These are phyloP conservation scores for Sciaenops ocellatus DNA, from an alignment of 2,797 vertebrate species.

Conservation along the genomic window DNA sequence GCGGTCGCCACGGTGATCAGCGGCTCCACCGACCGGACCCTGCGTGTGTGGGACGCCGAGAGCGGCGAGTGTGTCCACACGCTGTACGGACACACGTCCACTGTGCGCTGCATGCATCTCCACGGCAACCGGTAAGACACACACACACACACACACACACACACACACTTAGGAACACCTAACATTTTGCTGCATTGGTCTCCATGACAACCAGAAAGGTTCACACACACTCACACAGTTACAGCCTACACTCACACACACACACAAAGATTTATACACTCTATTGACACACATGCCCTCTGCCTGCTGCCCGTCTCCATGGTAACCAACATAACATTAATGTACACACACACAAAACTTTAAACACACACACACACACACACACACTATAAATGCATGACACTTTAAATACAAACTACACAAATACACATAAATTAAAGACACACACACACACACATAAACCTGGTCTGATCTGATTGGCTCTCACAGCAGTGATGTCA, in stretches of 20 bases:
- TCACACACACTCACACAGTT: no score
- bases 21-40: conserved; percentile 93
- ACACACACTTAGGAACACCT: conserved; percentile 4
- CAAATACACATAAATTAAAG: not conserved
- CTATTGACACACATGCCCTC: no score
- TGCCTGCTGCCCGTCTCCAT: conserved; percentile 7
- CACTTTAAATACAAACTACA: not conserved
- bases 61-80: conserved; percentile 94
- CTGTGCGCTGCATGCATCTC: conserved; percentile 96
- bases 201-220: conserved; percentile 29
- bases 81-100: conserved; percentile 94
- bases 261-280: not conserved
- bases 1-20: conserved; percentile 93
- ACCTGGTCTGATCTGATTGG: conserved; percentile 15
- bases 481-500: not conserved
- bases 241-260: not conserved
- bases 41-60: conserved; percentile 95
- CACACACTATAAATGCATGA: not conserved
- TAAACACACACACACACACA: not conserved
- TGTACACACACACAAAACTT: not conserved
- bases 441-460: not conserved
- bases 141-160: conserved; percentile 1
- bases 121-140: conserved; percentile 90
- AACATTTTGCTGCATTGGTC: conserved; percentile 4
- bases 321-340: conserved; percentile 23